Percentiles rank a stretch among this genome's conserved stretches.
Conservation (phyloP, 53 echinoderm and acorn worm genomes). For the Zoroaster sp. region DNA sequence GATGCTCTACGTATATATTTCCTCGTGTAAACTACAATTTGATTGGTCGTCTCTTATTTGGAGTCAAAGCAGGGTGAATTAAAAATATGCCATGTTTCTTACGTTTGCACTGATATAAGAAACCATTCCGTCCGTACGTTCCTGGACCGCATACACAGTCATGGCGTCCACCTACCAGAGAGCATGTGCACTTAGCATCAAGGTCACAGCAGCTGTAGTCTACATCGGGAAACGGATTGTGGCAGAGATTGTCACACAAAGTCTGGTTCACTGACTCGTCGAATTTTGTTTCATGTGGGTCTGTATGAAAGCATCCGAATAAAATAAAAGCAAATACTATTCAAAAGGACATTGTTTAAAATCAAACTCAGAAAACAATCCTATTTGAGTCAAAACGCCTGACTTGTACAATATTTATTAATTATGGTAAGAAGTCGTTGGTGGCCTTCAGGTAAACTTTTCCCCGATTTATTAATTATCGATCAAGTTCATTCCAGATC, state of each 20-base stretch:
- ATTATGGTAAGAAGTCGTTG: too few species aligned
- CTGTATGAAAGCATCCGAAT: neutral
- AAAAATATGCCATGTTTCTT: neutral
- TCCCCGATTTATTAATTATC: too few species aligned
- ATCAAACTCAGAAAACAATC: too few species aligned
- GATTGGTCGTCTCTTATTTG: too few species aligned
- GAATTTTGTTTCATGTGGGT: conserved; percentile 42
- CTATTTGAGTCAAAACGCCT: too few species aligned
- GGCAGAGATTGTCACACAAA: conserved; percentile 34
- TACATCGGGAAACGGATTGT: neutral
- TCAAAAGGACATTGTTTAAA: too few species aligned
- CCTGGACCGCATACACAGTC: conserved; percentile 54
- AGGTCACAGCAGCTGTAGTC: conserved; percentile 44
- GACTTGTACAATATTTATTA: too few species aligned
- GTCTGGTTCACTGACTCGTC: conserved; percentile 18
- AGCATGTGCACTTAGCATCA: conserved; percentile 24
- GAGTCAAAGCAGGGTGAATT: neutral
- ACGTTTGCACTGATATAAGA: conserved; percentile 34
- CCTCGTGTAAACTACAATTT: too few species aligned
- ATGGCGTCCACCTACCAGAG: conserved; percentile 18
- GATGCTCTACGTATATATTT: too few species aligned
- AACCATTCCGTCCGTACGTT: conserved; percentile 10
- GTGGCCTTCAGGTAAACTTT: too few species aligned
- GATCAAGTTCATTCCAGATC: too few species aligned
- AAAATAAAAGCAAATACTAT: neutral